Conservation (phyloP, 2,113 vertebrate species). For the Malaclemys terrapin region DNA sequence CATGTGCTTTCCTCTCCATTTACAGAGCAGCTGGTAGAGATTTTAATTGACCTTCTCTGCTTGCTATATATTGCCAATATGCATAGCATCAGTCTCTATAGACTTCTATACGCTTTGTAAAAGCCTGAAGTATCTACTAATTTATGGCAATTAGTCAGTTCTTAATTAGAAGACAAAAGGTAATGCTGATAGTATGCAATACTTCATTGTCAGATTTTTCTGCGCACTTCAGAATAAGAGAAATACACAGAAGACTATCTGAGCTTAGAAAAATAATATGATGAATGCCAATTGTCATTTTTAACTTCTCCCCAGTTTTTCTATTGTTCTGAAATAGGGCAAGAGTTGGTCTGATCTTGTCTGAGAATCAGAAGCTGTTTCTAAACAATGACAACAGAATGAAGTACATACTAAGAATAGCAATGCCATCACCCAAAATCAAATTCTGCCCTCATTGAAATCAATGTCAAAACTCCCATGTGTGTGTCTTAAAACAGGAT, state of each 20-base stretch:
- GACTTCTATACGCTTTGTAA: not conserved
- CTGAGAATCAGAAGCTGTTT: not conserved
- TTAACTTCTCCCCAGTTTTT: not conserved
- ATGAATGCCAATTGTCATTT: not conserved
- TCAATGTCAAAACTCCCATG: not conserved
- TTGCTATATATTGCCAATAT: not conserved
- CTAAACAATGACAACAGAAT: not conserved
- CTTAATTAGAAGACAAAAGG: not conserved
- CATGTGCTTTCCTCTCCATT: constrained; percentile 16
- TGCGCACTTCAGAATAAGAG: not conserved
- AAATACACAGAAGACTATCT: not conserved
- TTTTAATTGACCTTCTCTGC: constrained; percentile 58
- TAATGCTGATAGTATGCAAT: not conserved
- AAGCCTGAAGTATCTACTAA: constrained; percentile 16
- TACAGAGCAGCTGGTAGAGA: constrained; percentile 30
- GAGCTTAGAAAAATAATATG: not conserved
- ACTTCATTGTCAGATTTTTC: not conserved
- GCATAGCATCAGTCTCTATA: not conserved
- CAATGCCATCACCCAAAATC: not conserved
- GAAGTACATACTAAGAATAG: not conserved
- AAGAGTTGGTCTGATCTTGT: not conserved
- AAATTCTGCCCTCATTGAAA: not conserved
- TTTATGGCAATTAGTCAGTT: not conserved
- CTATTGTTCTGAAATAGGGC: not conserved
- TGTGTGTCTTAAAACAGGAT: not conserved